Base-by-base conservation (phyloP, 2,888 invertebrate genomes). In the Zonitis immaculata region DNA sequence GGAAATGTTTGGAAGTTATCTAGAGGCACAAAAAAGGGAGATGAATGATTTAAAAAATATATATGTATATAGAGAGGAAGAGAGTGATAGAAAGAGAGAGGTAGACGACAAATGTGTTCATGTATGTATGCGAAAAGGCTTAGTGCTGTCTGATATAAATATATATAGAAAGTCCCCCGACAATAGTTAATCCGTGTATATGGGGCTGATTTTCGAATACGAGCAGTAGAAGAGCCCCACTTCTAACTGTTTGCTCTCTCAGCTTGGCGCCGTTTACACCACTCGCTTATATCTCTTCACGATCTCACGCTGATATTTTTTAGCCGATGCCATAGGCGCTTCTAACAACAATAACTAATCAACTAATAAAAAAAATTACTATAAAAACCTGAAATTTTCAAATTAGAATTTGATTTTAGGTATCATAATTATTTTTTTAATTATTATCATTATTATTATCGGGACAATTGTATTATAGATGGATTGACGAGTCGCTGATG, bases 201-300 rank as follows among this genome's bases (percentile, higher is more conserved):
- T n/a, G n/a, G 66, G 67, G 67, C 60, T 65, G 66, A 68, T 67
- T 35, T 18, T 66, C 68, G 65, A 66, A 66, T 66, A 64, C n/a
- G n/a, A n/a, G n/a, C n/a, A n/a, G n/a, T n/a, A n/a, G n/a, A n/a
- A 61, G 59, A 68, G 63, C 61, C 57, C 61, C 27, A 9, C 51
- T n/a, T n/a, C n/a, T n/a, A 56, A 64, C 66, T 71, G 69, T 71
- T 71, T 70, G 68, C 66, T 67, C 69, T 60, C 70, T n/a, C n/a
- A 66, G 70, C 66, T 70, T 71, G 70, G 66, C 67, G 67, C 67
- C 69, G 64, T 67, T 69, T 69, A 65, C 62, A 65, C 65, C 68
- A 67, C 65, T 68, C 64, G 64, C 58, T 60, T 64, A 60, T 62
- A 65, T 65, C 66, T 63, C 62, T 64, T 62, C 60, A 59, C 58